Evolutionary conservation across 2,797 vertebrate genomes (phyloP), one percentile per base, ranked within the genome.

Genomic region (Apodemus agrarius): DNA sequence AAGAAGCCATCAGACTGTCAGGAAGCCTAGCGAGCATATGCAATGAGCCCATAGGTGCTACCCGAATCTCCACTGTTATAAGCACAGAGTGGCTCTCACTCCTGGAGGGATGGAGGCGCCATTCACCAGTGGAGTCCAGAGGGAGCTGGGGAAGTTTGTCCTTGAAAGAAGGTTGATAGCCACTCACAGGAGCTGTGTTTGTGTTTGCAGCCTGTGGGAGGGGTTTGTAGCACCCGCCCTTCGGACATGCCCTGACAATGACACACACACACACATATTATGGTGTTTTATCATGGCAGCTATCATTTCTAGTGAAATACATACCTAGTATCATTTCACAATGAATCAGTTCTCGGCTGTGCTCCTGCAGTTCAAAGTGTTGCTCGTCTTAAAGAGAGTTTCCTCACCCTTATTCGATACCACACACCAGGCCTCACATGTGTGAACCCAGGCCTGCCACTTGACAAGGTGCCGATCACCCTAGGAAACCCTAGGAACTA

Each of bases 131-230:
- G 34, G 74, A 37, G 21, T 40, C 34, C 40, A 79, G 37, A 78
- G 12, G 63, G 17, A 87, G 12, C 54, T 9, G n/a, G 24, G 17
- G 17, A 49, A 49, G 43, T 90, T 54, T 80, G 69, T 52, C 57
- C 82, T 91, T 91, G 63, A 89, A 83, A 91, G 86, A 43, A 49
- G 17, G 82, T 89, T 89, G 80, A n/a, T 65, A 78, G 57, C 1
- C 34, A 85, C 84, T 14, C 0, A 1, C 13, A 37, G 4, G 61
- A 86, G 67, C 43, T 29, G 83, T 59, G 26, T 63, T 72, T 96
- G 34, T 54, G 57, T 83, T 90, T 93, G 65, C 57, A 40, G 67
- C 65, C n/a, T 46, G 22, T 6, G 6, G 40, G 46, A 46, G 11
- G 8, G 57, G 21, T 94, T 26, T 13, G 59, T n/a, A 72, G 46